These are phyloP conservation scores for Microchrysa polita DNA, from an alignment of 2,888 invertebrate species.

Conservation along the genomic window DNA sequence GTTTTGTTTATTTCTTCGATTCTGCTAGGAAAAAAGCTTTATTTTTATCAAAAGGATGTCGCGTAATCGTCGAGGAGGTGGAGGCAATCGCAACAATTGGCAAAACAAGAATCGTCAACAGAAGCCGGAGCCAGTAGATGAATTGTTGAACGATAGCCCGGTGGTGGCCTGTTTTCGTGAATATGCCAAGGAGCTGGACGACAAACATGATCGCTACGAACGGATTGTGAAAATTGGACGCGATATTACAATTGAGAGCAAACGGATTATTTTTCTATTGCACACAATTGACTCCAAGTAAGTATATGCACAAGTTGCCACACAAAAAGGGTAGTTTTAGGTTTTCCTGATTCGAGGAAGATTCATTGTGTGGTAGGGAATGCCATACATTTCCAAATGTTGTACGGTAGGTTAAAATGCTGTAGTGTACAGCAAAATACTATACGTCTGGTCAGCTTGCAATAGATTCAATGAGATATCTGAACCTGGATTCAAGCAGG, in stretches of 20 bases:
- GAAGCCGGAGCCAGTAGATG: slow-evolving; percentile 35
- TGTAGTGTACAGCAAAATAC: too few relatives aligned
- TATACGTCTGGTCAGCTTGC: too few relatives aligned
- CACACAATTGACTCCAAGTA: slow-evolving; percentile 72
- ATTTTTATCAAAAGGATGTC: slow-evolving; percentile 39
- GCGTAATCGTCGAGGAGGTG: background rate
- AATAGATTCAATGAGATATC: too few relatives aligned
- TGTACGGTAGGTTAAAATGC: too few relatives aligned
- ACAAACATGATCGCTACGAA: slow-evolving; percentile 85
- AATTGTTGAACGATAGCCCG: slow-evolving; percentile 57
- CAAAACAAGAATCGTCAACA: slow-evolving; percentile 42
- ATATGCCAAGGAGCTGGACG: slow-evolving; percentile 75
- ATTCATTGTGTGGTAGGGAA: background rate
- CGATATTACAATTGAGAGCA: slow-evolving; percentile 90
- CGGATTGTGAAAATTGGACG: slow-evolving; percentile 82
- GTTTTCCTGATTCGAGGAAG: background rate
- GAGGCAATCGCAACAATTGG: slow-evolving; percentile 7
- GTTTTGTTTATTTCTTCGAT: background rate
- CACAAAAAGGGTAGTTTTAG: background rate
- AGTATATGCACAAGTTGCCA: too few relatives aligned
- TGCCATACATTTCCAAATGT: too few relatives aligned
- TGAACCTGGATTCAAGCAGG: too few relatives aligned
- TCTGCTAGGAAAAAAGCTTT: background rate
- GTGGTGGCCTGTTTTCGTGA: slow-evolving; percentile 66
- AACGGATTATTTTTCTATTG: slow-evolving; percentile 85